Percentiles rank a stretch among this genome's conserved stretches.
phyloP scores from a whole-genome alignment of 2,113 vertebrate species.

The Caracal caracal region DNA sequence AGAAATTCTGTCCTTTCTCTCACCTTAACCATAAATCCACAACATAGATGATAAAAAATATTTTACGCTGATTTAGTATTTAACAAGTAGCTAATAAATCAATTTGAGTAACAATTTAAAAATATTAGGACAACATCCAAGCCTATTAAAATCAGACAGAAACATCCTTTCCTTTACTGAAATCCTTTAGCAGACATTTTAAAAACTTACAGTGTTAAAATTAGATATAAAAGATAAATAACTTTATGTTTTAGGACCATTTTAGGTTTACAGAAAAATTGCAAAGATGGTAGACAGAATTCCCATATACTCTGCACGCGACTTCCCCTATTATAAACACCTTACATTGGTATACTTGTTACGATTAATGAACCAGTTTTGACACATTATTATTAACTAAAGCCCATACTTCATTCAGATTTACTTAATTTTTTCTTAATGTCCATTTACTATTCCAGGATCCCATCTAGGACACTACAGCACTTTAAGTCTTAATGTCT shows the following conservation, averaged over 20 bases:
- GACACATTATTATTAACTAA: background rate
- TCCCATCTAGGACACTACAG: background rate
- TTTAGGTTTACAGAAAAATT: background rate
- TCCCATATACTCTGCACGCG: too few relatives aligned
- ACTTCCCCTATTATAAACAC: background rate
- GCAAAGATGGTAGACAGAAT: background rate
- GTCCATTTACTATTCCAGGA: background rate
- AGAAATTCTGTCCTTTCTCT: background rate
- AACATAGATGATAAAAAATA: background rate
- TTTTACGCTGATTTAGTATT: background rate
- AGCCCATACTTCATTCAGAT: background rate
- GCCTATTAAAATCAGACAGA: constrained; percentile 4
- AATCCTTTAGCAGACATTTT: background rate
- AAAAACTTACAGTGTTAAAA: background rate
- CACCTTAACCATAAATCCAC: background rate
- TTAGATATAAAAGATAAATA: background rate
- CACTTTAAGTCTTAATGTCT: background rate
- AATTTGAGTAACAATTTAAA: background rate
- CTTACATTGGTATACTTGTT: background rate
- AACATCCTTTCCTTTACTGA: background rate
- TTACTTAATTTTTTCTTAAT: background rate
- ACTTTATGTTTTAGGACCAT: background rate
- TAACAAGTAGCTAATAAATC: background rate
- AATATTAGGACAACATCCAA: background rate
- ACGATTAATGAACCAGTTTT: background rate